These are phyloP conservation scores for Aptenodytes forsteri DNA, from an alignment of 2,113 vertebrate species.

Conservation along the genomic window DNA sequence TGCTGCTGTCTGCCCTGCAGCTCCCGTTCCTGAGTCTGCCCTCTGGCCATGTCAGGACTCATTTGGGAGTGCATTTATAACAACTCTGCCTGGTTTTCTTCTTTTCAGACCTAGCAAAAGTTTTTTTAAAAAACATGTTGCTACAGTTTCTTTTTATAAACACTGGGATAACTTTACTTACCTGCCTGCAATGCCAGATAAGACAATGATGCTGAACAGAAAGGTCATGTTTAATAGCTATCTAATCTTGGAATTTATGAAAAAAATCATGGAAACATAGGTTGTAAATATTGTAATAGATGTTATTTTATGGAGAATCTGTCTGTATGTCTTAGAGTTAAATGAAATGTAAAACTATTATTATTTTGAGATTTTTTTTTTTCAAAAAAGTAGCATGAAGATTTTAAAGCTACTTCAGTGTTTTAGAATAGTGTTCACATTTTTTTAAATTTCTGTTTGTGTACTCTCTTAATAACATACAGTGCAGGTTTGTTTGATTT, in stretches of 20 bases:
- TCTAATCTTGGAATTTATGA: neutral
- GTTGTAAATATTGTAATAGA: neutral
- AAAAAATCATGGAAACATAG: neutral
- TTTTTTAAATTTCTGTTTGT: neutral
- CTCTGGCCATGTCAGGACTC: fast-evolving
- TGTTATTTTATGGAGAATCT: neutral
- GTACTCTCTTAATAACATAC: neutral
- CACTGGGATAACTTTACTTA: neutral
- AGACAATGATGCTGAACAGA: neutral
- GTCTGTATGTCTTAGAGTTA: neutral
- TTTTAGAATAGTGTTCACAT: neutral
- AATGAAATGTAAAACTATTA: neutral
- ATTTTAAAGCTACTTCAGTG: neutral
- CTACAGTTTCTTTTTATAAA: neutral
- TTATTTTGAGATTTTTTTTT: neutral
- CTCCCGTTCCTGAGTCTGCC: fast-evolving
- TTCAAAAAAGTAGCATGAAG: fast-evolving
- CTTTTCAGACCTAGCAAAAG: neutral
- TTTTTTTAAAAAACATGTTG: fast-evolving
- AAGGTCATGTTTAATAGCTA: neutral
- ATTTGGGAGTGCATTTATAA: neutral
- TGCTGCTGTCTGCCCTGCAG: neutral
- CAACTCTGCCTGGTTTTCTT: neutral
- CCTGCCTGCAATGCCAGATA: neutral
- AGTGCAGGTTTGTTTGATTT: neutral